phyloP scores from a whole-genome alignment of 2,113 vertebrate genomes.

The Muscicapa adusta region DNA sequence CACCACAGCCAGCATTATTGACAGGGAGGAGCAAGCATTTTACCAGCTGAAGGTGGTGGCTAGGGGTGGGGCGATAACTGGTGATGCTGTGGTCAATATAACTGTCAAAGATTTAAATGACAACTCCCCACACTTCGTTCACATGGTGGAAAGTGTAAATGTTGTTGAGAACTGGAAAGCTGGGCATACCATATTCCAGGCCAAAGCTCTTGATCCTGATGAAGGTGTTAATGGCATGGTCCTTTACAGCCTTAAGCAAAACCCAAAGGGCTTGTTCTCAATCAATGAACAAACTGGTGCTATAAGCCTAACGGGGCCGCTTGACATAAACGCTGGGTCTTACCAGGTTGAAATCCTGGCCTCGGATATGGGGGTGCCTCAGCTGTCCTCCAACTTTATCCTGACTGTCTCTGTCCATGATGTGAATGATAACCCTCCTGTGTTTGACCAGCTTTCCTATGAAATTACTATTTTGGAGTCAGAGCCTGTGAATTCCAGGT shows the following conservation, averaged over 20 bases:
- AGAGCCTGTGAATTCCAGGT: conserved; percentile 93
- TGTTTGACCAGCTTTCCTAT: conserved; percentile 96
- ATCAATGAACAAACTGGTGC: conserved; percentile 85
- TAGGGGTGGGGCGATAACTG: conserved; percentile 87
- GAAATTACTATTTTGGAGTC: conserved; percentile 90
- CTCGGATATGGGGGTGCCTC: conserved; percentile 89
- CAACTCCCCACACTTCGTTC: conserved; percentile 89
- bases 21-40: conserved; percentile 91
- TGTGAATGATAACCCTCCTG: conserved; percentile 92
- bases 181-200: conserved; percentile 92
- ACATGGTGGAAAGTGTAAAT: conserved; percentile 86
- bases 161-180: conserved; percentile 95
- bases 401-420: conserved; percentile 92
- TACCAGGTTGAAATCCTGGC: conserved; percentile 91
- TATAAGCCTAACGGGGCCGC: conserved; percentile 81
- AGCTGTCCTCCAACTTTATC: conserved; percentile 82
- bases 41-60: conserved; percentile 93
- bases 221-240: conserved; percentile 90
- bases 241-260: conserved; percentile 88
- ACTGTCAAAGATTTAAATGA: conserved; percentile 96
- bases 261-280: conserved; percentile 87
- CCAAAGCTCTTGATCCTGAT: conserved; percentile 88
- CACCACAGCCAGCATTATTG: conserved; percentile 83
- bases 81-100: conserved; percentile 88
- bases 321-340: conserved; percentile 87